Percentiles rank a stretch among this genome's conserved stretches.
Conservation (phyloP, 2,113 vertebrate species). For the Rafetus swinhoei region DNA sequence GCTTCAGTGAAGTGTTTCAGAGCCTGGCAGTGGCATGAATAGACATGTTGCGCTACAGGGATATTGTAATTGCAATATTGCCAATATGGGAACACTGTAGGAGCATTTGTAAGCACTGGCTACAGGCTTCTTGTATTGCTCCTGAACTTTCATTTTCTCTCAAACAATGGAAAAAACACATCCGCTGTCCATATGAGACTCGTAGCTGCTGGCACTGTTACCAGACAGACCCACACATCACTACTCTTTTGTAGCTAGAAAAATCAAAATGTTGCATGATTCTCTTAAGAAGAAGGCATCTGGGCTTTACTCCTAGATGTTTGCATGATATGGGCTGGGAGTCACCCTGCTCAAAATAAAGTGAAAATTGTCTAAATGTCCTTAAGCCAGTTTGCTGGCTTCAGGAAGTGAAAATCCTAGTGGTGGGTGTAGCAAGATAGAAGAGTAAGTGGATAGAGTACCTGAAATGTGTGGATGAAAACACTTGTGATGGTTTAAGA, state of each 20-base stretch:
- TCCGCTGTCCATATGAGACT: not conserved
- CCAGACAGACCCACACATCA: not conserved
- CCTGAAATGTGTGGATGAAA: not conserved
- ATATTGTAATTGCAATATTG: not conserved
- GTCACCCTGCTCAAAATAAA: not conserved
- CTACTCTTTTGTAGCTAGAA: not conserved
- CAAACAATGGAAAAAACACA: not conserved
- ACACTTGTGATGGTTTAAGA: not conserved
- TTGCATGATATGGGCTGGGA: not conserved
- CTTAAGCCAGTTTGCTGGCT: not conserved
- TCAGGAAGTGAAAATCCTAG: not conserved
- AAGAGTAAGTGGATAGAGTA: not conserved
- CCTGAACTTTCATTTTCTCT: not conserved
- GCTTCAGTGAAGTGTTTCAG: slow-evolving; percentile 2
- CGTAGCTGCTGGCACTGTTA: not conserved
- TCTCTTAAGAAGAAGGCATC: not conserved
- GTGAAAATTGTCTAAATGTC: not conserved
- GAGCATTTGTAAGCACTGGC: not conserved
- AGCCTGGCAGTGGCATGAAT: not conserved
- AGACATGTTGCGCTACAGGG: not conserved
- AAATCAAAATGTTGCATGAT: not conserved
- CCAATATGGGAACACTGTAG: not conserved
- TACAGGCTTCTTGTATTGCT: not conserved
- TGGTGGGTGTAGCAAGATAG: not conserved
- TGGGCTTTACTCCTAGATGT: not conserved